A percentile compares a stretch with the other conserved stretches of the same genome.
Conservation (phyloP, 2,888 invertebrate genomes). For the Hydraecia micacea region DNA sequence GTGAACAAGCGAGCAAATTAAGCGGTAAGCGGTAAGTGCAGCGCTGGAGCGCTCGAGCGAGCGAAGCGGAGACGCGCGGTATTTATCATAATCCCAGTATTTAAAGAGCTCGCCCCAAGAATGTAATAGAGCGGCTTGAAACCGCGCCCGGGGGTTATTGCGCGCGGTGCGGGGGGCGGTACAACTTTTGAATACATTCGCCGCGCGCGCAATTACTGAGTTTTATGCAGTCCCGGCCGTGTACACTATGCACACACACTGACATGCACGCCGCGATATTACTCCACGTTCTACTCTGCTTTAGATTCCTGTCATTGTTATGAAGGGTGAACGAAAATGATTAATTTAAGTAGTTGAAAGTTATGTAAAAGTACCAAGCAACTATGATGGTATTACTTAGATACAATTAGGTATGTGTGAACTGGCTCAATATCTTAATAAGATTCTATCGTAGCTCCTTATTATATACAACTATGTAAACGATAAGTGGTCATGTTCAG, state of each 20-base stretch:
- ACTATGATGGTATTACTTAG: too few relatives aligned
- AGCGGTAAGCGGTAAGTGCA: constrained; percentile 41
- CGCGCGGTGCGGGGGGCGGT: not conserved
- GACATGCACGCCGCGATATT: not conserved
- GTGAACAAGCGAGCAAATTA: constrained; percentile 55
- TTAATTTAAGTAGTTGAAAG: not conserved
- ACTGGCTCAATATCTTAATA: not conserved
- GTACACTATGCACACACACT: not conserved
- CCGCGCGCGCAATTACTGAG: constrained; percentile 64
- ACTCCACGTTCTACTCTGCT: constrained; percentile 4
- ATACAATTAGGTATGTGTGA: not conserved
- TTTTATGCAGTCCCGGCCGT: constrained; percentile 56
- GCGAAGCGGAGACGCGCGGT: constrained; percentile 28
- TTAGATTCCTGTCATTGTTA: constrained; percentile 2
- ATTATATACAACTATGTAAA: not conserved
- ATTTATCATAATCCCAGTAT: constrained; percentile 65
- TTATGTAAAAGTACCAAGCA: not conserved
- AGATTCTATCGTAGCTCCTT: not conserved
- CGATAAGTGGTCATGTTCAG: not conserved
- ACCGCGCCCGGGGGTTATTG: constrained; percentile 7
- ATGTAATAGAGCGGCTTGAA: constrained; percentile 57
- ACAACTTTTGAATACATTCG: constrained; percentile 62
- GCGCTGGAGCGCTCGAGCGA: constrained; percentile 1
- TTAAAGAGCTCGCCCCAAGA: constrained; percentile 62
- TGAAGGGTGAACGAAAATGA: not conserved